Evolutionary conservation across 2,797 vertebrate genomes (phyloP).

Genomic region (Sebastiscus albofasciatus): DNA sequence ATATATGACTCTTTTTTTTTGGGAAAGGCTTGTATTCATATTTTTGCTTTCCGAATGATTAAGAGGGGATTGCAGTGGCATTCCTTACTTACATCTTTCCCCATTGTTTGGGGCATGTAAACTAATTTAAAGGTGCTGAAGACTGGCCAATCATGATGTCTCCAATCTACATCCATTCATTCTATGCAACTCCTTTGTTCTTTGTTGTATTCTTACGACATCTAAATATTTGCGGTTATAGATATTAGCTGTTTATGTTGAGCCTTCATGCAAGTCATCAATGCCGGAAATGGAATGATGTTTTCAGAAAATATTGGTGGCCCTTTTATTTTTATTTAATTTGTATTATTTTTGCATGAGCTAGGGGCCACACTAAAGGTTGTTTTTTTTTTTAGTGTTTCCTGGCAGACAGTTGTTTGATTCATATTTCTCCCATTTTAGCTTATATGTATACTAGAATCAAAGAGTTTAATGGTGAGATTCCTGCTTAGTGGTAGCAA

Average conservation of each 20-base stretch:
- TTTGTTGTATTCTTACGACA: constrained; percentile 48
- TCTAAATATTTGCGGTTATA: constrained; percentile 47
- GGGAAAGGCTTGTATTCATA: constrained; percentile 52
- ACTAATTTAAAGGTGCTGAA: constrained; percentile 82
- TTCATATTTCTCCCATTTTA: constrained; percentile 35
- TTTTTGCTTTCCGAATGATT: constrained; percentile 63
- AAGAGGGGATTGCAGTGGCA: constrained; percentile 54
- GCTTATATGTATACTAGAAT: constrained; percentile 34
- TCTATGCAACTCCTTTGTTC: constrained; percentile 84
- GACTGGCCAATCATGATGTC: constrained; percentile 79
- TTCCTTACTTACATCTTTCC: constrained; percentile 62
- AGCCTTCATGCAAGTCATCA: constrained; percentile 40
- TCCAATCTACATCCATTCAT: constrained; percentile 80
- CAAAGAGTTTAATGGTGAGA: constrained; percentile 27
- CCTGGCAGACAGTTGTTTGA: constrained; percentile 21
- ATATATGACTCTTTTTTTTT: constrained; percentile 11
- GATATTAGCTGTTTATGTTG: constrained; percentile 49
- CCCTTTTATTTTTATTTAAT: background rate
- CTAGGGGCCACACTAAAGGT: constrained; percentile 33
- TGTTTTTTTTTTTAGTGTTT: constrained; percentile 30
- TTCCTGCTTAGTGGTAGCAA: constrained; percentile 56
- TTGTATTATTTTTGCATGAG: constrained; percentile 56
- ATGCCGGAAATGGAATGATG: constrained; percentile 37
- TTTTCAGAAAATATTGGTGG: constrained; percentile 50
- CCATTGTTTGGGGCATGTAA: constrained; percentile 68